phyloP scores from a whole-genome alignment of 2,113 vertebrate genomes.

The Microtus ochrogaster region DNA sequence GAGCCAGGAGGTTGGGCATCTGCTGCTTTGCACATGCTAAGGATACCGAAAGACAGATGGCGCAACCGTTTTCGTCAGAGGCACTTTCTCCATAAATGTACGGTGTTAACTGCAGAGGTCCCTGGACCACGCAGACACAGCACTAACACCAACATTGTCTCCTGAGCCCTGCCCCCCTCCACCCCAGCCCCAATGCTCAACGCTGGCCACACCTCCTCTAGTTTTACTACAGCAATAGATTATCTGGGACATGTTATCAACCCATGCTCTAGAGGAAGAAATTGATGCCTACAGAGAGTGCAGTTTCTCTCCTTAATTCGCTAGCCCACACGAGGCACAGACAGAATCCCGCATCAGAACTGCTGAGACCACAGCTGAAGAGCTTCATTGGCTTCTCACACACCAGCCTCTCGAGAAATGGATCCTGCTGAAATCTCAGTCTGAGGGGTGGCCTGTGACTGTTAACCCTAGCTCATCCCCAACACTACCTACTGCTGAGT shows the following conservation, averaged over 20 bases:
- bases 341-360: not conserved
- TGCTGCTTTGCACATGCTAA: not conserved
- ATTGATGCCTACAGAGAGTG: not conserved
- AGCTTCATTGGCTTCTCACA: accelerated
- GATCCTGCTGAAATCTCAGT: not conserved
- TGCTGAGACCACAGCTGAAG: not conserved
- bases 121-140: not conserved
- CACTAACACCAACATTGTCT: accelerated
- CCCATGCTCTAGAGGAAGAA: not conserved
- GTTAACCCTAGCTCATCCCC: not conserved
- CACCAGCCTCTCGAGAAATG: not conserved
- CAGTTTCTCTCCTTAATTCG: not conserved
- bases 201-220: not conserved
- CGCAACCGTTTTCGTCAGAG: not conserved
- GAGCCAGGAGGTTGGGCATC: not conserved
- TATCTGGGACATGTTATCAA: not conserved
- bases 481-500: not conserved
- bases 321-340: not conserved
- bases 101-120: not conserved
- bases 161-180: not conserved
- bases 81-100: not conserved
- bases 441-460: not conserved
- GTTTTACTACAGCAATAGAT: not conserved
- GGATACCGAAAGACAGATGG: accelerated
- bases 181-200: too few relatives aligned